Conservation (phyloP, 2,797 vertebrate genomes). For the Cirrhinus molitorella region DNA sequence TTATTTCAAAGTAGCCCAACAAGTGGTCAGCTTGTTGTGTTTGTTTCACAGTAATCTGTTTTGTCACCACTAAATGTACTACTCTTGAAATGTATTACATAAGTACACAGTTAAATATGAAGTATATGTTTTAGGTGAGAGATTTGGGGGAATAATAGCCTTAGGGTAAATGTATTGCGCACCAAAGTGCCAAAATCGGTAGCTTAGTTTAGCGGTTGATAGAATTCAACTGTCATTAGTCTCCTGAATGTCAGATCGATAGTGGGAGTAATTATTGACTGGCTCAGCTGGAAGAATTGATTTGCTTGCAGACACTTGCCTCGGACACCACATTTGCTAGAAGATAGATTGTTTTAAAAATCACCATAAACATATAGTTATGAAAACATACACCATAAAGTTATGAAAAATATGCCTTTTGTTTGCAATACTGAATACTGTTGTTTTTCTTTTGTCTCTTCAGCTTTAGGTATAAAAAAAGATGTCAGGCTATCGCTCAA, state of each 20-base stretch:
- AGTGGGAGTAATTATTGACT: neutral
- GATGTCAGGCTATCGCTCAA: neutral
- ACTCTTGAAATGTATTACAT: too few species aligned
- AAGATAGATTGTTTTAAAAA: neutral
- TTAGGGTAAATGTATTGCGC: neutral
- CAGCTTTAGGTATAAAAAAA: neutral
- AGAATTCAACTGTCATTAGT: neutral
- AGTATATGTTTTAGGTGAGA: neutral
- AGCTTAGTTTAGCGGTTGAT: neutral
- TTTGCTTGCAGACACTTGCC: neutral
- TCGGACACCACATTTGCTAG: neutral
- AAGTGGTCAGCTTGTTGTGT: neutral
- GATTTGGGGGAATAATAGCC: neutral
- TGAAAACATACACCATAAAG: neutral
- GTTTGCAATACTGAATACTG: neutral
- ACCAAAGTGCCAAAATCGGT: neutral
- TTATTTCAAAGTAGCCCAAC: too few species aligned
- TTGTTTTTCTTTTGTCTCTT: neutral
- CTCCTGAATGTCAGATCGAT: constrained; percentile 10
- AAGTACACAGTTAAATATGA: neutral
- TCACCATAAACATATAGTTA: neutral
- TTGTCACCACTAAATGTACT: neutral
- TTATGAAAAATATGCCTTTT: neutral
- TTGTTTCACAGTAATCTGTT: neutral
- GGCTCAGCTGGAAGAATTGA: neutral